phyloP scores from a whole-genome alignment of 2,888 invertebrate species.

The Agapetus fuscipes region DNA sequence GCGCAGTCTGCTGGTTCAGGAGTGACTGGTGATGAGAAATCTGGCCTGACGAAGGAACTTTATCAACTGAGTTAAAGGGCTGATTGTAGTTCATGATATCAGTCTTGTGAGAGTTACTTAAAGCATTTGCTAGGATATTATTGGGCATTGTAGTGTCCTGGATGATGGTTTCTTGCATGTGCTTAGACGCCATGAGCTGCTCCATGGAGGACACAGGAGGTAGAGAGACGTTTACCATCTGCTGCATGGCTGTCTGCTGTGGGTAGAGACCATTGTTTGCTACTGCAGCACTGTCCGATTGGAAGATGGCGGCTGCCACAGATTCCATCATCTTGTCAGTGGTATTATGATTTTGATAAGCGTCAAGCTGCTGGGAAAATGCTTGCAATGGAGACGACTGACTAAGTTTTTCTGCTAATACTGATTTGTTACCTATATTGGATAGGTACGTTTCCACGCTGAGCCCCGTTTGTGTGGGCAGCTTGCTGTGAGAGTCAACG shows the following conservation, averaged over 20 bases:
- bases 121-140: conserved; percentile 10
- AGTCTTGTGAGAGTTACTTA: conserved; percentile 9
- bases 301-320: conserved; percentile 43
- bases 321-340: conserved; percentile 46
- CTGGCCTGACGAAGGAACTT: conserved; percentile 5
- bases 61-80: conserved; percentile 6
- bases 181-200: conserved; percentile 30
- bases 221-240: conserved; percentile 32
- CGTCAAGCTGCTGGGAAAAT: conserved; percentile 41
- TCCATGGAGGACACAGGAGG: conserved; percentile 29
- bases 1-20: conserved; percentile 37
- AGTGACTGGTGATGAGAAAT: conserved; percentile 22
- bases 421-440: conserved; percentile 33
- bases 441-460: conserved; percentile 50
- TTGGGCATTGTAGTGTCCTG: conserved; percentile 9
- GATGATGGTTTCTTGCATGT: conserved; percentile 14
- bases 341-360: conserved; percentile 41
- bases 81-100: conserved; percentile 14
- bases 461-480: conserved; percentile 48
- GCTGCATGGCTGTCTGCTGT: conserved; percentile 27
- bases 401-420: conserved; percentile 7
- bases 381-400: conserved; percentile 30
- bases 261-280: conserved; percentile 3
- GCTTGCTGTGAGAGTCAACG: conserved; percentile 29
- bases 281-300: conserved; percentile 24